Evolutionary conservation across 2,797 vertebrate species (phyloP), one percentile per base, ranked within the genome.

Genomic region (Myotis myotis): DNA sequence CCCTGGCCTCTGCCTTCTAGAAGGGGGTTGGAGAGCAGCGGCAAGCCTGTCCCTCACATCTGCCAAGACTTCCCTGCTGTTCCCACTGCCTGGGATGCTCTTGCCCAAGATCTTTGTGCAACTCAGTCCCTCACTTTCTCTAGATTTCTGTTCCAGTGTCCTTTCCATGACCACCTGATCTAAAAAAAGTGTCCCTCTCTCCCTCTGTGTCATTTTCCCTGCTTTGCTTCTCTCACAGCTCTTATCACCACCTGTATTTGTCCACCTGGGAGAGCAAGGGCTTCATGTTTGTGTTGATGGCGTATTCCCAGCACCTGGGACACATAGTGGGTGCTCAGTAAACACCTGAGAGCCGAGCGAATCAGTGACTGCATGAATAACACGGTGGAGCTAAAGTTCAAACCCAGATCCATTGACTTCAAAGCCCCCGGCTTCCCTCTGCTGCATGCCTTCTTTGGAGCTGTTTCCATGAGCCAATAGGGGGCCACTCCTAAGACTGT

Each of bases 61-160:
- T 4, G 49, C 51, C 36, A 16, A 19, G 4, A 0, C 38, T 66
- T 17, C 20, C 9, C 68, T 30, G 38, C 38, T 3, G 0, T 23
- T 9, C 38, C 36, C 17, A 2, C 36, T 0, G 0, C 64, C 44
- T 1, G 0, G n/a, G n/a, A 16, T n/a, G 11, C 28, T 44, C 70
- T 66, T 25, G 20, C 17, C 82, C 22, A 30, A 6, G 38, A 20
- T 5, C 84, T 79, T 41, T 22, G 16, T 0, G 2, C 2, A 12
- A 72, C 9, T 6, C 33, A 10, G 13, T 28, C 47, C 19, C 30
- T 38, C 25, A 0, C 41, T 68, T 75, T 51, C n/a, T 82, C 64
- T 47, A 51, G 3, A 7, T 33, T 57, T 80, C 86, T 38, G 64
- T 83, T 41, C 36, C 75, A 12, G 0, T 12, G 47, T 38, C 13